Base-by-base conservation (phyloP, 2,888 invertebrate species). In the Alcis repandata region DNA sequence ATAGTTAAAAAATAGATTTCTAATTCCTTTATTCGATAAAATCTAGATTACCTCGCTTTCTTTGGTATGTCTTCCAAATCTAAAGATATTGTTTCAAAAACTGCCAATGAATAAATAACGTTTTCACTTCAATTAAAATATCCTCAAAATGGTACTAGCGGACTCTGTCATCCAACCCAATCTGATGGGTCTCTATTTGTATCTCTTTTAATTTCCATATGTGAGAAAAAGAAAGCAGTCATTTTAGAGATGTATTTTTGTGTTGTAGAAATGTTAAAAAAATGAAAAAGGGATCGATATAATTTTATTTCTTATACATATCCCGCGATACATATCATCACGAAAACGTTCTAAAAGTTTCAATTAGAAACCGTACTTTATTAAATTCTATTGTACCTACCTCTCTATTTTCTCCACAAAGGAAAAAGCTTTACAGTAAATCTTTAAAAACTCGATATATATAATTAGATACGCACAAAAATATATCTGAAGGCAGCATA, bases 281-380 rank as follows among this genome's bases (percentile, higher is more conserved):
- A 41, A 19, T 9, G 9, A 9, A n/a, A 41, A 17, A n/a, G 2
- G 38, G 0, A 43, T 36, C 19, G 20, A 36, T 51, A 36, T 1
- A 48, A 7, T 11, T 33, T 48, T 17, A 36, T 43, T 43, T 20
- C 15, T 46, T 64, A 27, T 27, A 80, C 84, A 86, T 86, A 86
- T 86, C 86, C 75, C 72, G 65, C 68, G 63, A 79, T 76, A 85
- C 86, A 86, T 86, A 86, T 86, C 86, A 82, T 71, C n/a, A 45
- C 0, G 38, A 48, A 43, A 9, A 8, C 6, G 15, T 27, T 38
- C 27, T 27, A 27, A 27, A 38, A 38, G 8, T 8, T 17, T 41
- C 41, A 19, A 43, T 43, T 19, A 10, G 0, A 43, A 19, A 19
- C 10, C 19, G 17, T 43, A 19, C 17, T 19, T 2, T 19, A 43